phyloP scores from a whole-genome alignment of 2,888 invertebrate genomes.

The Ramazzottius varieornatus region DNA sequence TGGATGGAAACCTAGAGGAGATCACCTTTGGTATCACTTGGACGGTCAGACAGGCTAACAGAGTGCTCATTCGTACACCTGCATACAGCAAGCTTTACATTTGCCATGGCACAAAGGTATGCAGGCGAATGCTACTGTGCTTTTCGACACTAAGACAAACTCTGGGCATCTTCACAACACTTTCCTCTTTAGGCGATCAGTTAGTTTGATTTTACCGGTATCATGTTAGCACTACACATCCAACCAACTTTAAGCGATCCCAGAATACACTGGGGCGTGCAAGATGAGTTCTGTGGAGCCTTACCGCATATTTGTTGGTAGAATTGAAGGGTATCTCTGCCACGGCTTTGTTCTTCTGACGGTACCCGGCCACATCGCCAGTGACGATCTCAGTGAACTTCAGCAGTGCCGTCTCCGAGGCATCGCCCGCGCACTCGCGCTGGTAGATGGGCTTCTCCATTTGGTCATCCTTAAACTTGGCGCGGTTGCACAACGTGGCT shows the following conservation, averaged over 20 bases:
- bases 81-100: no score
- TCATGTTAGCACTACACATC: no score
- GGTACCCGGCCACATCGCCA: constrained; percentile 16
- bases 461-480: constrained; percentile 27
- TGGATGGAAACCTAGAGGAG: constrained; percentile 26
- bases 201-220: no score
- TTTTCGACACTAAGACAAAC: no score
- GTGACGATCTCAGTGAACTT: constrained; percentile 20
- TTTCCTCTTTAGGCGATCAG: no score
- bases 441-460: constrained; percentile 19
- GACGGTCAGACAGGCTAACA: not conserved
- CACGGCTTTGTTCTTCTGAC: constrained; percentile 17
- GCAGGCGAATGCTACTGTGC: no score
- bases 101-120: no score
- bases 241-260: no score
- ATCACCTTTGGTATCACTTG: not conserved
- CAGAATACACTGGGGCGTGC: no score
- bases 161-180: no score
- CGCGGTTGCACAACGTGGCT: constrained; percentile 28
- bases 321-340: constrained; percentile 24
- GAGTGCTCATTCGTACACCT: no score
- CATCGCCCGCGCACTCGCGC: constrained; percentile 21
- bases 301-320: constrained; percentile 23
- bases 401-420: constrained; percentile 21
- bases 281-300: no score